These are phyloP conservation scores for Cheilosia grossa DNA, from an alignment of 2,888 invertebrate species.

Conservation along the genomic window DNA sequence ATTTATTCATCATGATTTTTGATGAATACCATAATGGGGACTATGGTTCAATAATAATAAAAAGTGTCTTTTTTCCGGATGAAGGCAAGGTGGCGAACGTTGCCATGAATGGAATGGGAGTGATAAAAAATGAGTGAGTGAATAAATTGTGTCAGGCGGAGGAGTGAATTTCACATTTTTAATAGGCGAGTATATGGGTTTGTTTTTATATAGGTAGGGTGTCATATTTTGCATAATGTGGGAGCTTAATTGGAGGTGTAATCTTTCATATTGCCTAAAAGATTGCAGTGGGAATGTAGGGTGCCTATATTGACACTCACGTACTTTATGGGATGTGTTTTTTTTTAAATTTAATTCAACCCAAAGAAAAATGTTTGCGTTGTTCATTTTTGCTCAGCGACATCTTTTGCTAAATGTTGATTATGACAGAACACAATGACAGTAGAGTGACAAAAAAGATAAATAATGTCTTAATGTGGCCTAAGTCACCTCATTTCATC, in stretches of 20 bases:
- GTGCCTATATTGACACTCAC: too few species aligned
- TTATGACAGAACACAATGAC: too few species aligned
- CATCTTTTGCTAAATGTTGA: too few species aligned
- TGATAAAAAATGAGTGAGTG: neutral
- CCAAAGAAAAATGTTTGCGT: too few species aligned
- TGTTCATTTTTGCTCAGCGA: too few species aligned
- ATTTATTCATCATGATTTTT: conserved; percentile 47
- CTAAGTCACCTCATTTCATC: too few species aligned
- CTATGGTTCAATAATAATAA: conserved; percentile 72
- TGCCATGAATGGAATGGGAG: conserved; percentile 24
- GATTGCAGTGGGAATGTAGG: too few species aligned
- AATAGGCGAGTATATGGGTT: neutral
- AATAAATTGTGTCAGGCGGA: neutral
- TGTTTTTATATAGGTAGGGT: neutral
- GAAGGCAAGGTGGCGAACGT: conserved; percentile 1
- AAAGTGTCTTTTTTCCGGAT: conserved; percentile 20
- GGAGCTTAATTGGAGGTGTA: neutral
- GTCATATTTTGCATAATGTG: neutral
- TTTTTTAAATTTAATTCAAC: too few species aligned
- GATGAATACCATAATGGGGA: conserved; percentile 57
- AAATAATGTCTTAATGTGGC: too few species aligned
- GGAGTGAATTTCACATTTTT: neutral
- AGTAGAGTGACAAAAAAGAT: too few species aligned
- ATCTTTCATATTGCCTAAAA: neutral
- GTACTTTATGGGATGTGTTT: too few species aligned